Evolutionary conservation across 2,113 vertebrate species (phyloP).

Genomic region (Pampusana beccarii): DNA sequence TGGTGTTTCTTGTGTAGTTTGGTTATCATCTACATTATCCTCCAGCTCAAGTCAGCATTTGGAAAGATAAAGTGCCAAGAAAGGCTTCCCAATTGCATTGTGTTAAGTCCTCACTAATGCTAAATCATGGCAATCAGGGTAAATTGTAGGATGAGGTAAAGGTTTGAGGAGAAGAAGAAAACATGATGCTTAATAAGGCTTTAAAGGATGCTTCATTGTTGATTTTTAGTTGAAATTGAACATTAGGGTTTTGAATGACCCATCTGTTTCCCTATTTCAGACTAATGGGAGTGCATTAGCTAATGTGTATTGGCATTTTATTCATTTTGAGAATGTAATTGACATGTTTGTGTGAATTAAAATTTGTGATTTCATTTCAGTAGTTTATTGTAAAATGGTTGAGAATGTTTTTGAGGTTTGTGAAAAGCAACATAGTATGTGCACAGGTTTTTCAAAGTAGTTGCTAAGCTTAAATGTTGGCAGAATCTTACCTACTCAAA

Average conservation of each 20-base stretch:
- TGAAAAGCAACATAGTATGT: not conserved
- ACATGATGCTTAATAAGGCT: slow-evolving; percentile 12
- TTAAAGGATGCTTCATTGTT: slow-evolving; percentile 20
- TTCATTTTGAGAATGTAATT: not conserved
- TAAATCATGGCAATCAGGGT: not conserved
- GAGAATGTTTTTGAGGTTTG: not conserved
- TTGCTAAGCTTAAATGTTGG: not conserved
- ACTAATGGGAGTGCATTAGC: not conserved
- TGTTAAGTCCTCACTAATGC: not conserved
- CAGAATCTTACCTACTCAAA: not conserved
- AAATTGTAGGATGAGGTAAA: not conserved
- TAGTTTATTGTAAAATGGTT: not conserved
- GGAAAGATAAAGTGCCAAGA: not conserved
- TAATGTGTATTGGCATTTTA: not conserved
- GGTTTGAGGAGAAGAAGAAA: not conserved
- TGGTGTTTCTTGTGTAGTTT: not conserved
- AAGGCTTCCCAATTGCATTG: not conserved
- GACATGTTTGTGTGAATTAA: not conserved
- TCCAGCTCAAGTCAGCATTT: not conserved
- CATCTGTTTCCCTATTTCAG: not conserved
- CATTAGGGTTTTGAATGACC: not conserved
- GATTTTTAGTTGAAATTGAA: slow-evolving; percentile 1
- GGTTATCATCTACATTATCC: not conserved
- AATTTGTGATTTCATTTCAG: not conserved
- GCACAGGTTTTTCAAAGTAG: not conserved